Evolutionary conservation across 2,113 vertebrate species (phyloP).

Genomic region (Sphyrna mokarran): DNA sequence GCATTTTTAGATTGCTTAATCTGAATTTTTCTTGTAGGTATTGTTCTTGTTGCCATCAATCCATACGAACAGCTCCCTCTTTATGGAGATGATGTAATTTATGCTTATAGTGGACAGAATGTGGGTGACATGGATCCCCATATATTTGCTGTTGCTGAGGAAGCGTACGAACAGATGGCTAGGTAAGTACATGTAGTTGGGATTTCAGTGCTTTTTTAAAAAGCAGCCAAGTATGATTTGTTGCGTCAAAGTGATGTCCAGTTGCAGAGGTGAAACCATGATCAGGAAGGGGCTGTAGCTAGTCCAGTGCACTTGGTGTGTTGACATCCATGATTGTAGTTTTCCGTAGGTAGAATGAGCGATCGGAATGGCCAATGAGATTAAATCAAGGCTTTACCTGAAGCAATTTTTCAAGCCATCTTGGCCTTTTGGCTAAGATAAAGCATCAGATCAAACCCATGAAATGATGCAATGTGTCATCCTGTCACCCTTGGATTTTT

Average conservation of each 20-base stretch:
- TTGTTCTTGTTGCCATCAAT: slow-evolving; percentile 66
- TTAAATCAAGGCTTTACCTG: too few relatives aligned
- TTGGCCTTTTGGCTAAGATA: too few relatives aligned
- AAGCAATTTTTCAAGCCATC: too few relatives aligned
- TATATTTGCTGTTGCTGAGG: slow-evolving; percentile 67
- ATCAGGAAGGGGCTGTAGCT: too few relatives aligned
- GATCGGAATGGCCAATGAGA: too few relatives aligned
- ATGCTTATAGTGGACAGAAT: slow-evolving; percentile 67
- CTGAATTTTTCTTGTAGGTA: slow-evolving; percentile 51
- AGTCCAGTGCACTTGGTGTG: too few relatives aligned
- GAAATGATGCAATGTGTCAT: too few relatives aligned
- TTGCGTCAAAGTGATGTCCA: neutral
- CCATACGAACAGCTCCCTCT: slow-evolving; percentile 65
- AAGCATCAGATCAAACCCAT: too few relatives aligned
- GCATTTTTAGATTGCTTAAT: neutral
- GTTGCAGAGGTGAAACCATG: neutral
- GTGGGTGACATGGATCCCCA: slow-evolving; percentile 67
- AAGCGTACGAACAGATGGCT: slow-evolving; percentile 65
- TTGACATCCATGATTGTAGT: too few relatives aligned
- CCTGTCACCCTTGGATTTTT: too few relatives aligned
- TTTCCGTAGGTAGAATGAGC: too few relatives aligned
- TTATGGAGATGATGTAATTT: slow-evolving; percentile 67
- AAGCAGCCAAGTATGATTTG: too few relatives aligned
- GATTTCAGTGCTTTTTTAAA: neutral
- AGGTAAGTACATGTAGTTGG: slow-evolving; percentile 48